A percentile compares a stretch with the other conserved stretches of the same genome.
Conservation (phyloP, 2,797 vertebrate species). For the Scarus forsteni region DNA sequence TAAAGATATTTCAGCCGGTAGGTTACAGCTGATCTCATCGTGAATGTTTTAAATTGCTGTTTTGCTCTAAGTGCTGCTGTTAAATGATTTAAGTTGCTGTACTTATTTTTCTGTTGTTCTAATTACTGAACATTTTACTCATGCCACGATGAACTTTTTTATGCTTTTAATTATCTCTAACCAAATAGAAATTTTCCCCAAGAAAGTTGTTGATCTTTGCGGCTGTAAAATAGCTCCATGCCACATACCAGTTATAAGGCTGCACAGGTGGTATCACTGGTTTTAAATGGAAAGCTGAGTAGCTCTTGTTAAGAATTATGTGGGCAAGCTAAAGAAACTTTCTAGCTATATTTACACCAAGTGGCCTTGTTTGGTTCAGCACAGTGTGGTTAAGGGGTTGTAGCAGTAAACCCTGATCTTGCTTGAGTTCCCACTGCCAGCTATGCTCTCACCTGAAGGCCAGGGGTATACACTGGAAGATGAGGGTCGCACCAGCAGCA, state of each 20-base stretch:
- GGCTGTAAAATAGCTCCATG: not conserved
- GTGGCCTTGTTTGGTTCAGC: too few species aligned
- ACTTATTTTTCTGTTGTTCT: not conserved
- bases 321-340: not conserved
- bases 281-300: not conserved
- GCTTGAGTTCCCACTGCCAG: too few species aligned
- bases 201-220: not conserved
- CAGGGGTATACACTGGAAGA: not conserved
- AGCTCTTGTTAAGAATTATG: not conserved
- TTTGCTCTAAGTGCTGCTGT: not conserved
- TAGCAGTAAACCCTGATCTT: too few species aligned
- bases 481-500: too few species aligned
- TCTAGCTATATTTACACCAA: not conserved
- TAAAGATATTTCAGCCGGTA: slow-evolving; percentile 99
- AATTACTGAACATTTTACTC: not conserved
- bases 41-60: not conserved
- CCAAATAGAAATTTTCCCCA: not conserved
- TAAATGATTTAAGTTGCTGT: not conserved
- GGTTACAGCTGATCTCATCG: slow-evolving; percentile 71
- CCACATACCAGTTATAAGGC: not conserved
- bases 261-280: not conserved
- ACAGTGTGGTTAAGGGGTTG: too few species aligned
- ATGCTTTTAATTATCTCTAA: not conserved
- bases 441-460: too few species aligned
- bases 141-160: not conserved